Evolutionary conservation across 2,888 invertebrate species (phyloP).

Genomic region (Drosophila peninsularis): DNA sequence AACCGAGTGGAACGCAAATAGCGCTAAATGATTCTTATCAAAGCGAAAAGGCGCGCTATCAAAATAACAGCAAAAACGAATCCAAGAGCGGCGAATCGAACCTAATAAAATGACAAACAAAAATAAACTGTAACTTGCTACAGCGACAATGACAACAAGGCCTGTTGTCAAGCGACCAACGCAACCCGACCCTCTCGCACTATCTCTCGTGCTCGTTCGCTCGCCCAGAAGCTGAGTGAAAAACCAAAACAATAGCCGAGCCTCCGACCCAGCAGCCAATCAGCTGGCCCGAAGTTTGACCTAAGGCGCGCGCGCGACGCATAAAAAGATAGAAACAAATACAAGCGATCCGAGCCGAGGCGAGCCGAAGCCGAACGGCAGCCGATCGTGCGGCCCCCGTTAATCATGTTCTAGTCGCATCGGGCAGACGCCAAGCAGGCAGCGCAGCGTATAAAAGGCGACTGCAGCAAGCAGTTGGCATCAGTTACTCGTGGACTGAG

Average conservation of each 20-base stretch:
- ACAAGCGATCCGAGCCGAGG: conserved; percentile 23
- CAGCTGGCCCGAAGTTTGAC: conserved; percentile 61
- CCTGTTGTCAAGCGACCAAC: conserved; percentile 51
- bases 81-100: conserved; percentile 18
- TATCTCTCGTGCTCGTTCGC: not conserved
- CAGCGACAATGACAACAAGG: conserved; percentile 15
- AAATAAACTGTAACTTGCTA: conserved; percentile 16
- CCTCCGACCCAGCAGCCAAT: conserved; percentile 76
- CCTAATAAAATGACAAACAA: conserved; percentile 24
- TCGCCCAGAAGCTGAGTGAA: conserved; percentile 29
- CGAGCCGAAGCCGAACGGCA: conserved; percentile 49
- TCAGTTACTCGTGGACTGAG: conserved; percentile 83
- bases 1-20: conserved; percentile 36
- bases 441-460: conserved; percentile 78
- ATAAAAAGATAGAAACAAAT: conserved; percentile 17
- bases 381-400: conserved; percentile 38
- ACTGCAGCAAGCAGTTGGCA: conserved; percentile 48
- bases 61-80: conserved; percentile 33
- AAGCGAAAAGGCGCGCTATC: conserved; percentile 20
- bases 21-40: conserved; percentile 48
- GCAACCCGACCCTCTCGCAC: not conserved
- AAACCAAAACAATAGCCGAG: conserved; percentile 81
- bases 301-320: conserved; percentile 45
- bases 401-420: conserved; percentile 61
- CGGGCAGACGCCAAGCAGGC: conserved; percentile 36